phyloP scores from a whole-genome alignment of 2,888 invertebrate genomes.

The Escarpia spicata region DNA sequence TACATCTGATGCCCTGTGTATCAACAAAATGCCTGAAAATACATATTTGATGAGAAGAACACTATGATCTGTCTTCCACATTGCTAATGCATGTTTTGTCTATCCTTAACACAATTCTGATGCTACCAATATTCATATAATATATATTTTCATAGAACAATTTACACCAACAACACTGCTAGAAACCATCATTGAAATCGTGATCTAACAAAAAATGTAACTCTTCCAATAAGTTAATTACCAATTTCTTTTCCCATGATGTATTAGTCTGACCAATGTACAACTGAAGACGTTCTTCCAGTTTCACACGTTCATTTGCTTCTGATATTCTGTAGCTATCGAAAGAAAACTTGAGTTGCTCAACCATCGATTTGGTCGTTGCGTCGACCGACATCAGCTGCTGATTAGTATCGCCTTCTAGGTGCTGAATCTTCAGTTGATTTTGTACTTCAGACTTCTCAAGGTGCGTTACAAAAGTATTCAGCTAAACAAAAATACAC shows the following conservation, averaged over 20 bases:
- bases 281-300: neutral
- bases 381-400: conserved; percentile 57
- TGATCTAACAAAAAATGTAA: neutral
- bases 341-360: conserved; percentile 31
- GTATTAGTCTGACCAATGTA: neutral
- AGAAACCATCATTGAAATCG: neutral
- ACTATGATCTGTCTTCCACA: neutral
- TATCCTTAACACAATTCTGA: neutral
- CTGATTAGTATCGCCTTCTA: conserved; percentile 57
- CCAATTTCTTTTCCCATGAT: neutral
- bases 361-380: conserved; percentile 54
- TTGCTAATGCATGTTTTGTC: neutral
- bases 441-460: conserved; percentile 46
- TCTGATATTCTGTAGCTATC: neutral
- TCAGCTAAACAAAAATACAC: conserved; percentile 33
- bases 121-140: neutral
- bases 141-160: neutral
- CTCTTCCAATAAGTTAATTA: neutral
- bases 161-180: conserved; percentile 13
- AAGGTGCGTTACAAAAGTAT: conserved; percentile 40
- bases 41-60: no score
- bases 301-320: neutral
- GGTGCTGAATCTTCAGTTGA: conserved; percentile 53
- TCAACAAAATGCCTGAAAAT: no score
- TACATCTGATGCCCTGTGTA: no score